Base-by-base conservation (phyloP, 1,140 invertebrate genomes). In the Conus ventricosus region DNA sequence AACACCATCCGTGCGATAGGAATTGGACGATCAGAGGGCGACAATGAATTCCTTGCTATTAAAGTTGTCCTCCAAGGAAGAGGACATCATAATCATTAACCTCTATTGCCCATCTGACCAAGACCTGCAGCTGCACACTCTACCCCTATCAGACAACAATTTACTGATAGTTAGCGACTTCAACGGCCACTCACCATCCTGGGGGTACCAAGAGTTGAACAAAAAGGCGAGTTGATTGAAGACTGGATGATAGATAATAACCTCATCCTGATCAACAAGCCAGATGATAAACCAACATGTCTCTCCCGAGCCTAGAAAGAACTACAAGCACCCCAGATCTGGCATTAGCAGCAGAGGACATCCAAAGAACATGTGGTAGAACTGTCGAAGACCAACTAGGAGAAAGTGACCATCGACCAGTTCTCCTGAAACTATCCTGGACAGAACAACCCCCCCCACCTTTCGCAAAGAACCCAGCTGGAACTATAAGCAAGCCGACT, bases 201-300 rank as follows among this genome's bases (percentile, higher is more conserved):
- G 84, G 39, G 80, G 89, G 88, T 89, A 89, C 78, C 63, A 88
- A 27, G 89, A 88, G 11, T 63, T 88, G 15, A 71, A 87, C 84
- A 57, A 23, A 39, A 39, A 39, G 39, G 39, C 39, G 39, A 39
- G 39, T 0, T 39, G 39, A 39, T 39, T 39, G 39, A 39, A 39
- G 39, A 39, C 39, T 39, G 39, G 39, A 39, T 39, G 39, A 39
- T 39, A 39, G 39, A 39, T 39, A 39, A 39, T 3, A 39, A 39
- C 39, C 39, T 39, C 39, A 39, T 39, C 39, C 39, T 39, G 39
- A 39, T 39, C 39, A 39, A 39, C 39, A 39, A 39, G 39, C 39
- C 39, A 39, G 39, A 39, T 39, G 39, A 39, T 3, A 39, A 39
- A 39, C 39, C 39, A 39, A 3, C 39, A 39, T 39, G 39, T 39